These are phyloP conservation scores for Agelas oroides DNA, from an alignment of 37 sponge, comb jelly and placozoan genomes.

Conservation along the genomic window DNA sequence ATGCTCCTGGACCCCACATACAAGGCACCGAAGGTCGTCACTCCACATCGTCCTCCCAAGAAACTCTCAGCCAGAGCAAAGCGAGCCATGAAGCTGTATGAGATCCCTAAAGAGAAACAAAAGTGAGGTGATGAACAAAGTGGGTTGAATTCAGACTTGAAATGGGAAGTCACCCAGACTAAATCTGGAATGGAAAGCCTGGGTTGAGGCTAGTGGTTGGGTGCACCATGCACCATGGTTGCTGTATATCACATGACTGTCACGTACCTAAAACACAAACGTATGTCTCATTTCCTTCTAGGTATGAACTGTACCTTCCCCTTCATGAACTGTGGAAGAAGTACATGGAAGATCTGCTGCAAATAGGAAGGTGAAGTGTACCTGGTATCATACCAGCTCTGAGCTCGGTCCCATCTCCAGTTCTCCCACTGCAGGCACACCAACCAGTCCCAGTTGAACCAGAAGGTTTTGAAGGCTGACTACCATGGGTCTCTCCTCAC, in stretches of 20 bases:
- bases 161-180: too few species aligned
- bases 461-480: conserved; percentile 85
- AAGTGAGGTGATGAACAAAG: too few species aligned
- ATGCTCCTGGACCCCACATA: conserved; percentile 46
- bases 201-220: too few species aligned
- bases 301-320: conserved; percentile 66
- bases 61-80: conserved; percentile 58
- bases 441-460: conserved; percentile 27
- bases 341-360: conserved; percentile 80
- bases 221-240: too few species aligned
- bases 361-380: conserved; percentile 5
- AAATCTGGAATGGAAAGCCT: too few species aligned
- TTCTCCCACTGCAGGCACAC: not conserved
- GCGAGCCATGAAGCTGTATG: conserved; percentile 37
- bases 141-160: too few species aligned
- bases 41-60: not conserved
- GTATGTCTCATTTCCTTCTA: too few species aligned
- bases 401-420: too few species aligned
- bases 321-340: conserved; percentile 79
- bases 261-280: too few species aligned
- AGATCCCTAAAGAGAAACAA: conserved; percentile 65
- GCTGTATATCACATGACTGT: too few species aligned
- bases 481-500: conserved; percentile 80
- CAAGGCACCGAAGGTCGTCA: conserved; percentile 22
- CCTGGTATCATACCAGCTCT: too few species aligned